Conservation (phyloP, 2,888 invertebrate species). For the Sinohyriopsis cumingii region DNA sequence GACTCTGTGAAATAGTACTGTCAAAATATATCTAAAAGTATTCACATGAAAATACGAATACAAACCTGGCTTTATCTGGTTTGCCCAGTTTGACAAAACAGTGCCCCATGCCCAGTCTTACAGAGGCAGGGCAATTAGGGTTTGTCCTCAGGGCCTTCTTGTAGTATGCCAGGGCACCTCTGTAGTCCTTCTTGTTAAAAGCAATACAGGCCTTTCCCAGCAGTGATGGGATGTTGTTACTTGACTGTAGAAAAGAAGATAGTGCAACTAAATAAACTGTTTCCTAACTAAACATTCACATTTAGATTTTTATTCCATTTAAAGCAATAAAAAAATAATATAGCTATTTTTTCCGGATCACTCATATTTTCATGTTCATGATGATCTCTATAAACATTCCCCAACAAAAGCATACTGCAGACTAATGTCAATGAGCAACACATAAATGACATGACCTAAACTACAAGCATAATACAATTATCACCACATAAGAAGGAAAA, state of each 20-base stretch:
- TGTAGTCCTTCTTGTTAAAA: conserved; percentile 94
- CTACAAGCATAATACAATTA: too few relatives aligned
- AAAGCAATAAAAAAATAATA: too few relatives aligned
- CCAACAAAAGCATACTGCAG: too few relatives aligned
- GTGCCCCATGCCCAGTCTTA: conserved; percentile 97
- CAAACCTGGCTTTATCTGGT: conserved; percentile 91
- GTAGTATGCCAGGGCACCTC: conserved; percentile 96
- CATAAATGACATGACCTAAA: too few relatives aligned
- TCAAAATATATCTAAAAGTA: too few relatives aligned
- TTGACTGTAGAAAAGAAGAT: conserved; percentile 69
- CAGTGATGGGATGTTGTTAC: conserved; percentile 96
- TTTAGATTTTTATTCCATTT: too few relatives aligned
- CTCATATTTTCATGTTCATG: too few relatives aligned
- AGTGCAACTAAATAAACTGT: neutral
- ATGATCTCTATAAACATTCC: too few relatives aligned
- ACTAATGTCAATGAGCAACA: too few relatives aligned
- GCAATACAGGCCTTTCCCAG: conserved; percentile 99
- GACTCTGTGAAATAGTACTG: too few relatives aligned
- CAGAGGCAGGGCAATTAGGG: conserved; percentile 96
- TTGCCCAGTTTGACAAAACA: conserved; percentile 97
- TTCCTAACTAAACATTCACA: neutral
- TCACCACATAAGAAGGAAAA: too few relatives aligned
- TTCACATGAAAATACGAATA: neutral
- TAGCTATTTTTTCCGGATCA: too few relatives aligned
- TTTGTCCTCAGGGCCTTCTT: conserved; percentile 97